phyloP scores from a whole-genome alignment of 2,888 invertebrate species.

The Zootermopsis nevadensis region DNA sequence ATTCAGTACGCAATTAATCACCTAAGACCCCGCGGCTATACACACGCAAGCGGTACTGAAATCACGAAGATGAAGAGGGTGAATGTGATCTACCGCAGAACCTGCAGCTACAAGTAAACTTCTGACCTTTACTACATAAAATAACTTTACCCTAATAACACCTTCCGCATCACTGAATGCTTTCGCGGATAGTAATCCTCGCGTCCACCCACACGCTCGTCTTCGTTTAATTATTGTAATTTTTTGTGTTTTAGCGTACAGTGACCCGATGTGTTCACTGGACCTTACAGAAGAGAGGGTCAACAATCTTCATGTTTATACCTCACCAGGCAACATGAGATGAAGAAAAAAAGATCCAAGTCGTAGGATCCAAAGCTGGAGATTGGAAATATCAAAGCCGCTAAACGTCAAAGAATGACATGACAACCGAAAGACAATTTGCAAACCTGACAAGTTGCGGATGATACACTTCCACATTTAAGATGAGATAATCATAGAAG shows the following conservation, averaged over 20 bases:
- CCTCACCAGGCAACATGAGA: conserved; percentile 19
- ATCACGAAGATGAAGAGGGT: neutral
- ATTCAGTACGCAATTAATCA: too few species aligned
- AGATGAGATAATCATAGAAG: too few species aligned
- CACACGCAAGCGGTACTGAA: neutral
- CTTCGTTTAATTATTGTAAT: neutral
- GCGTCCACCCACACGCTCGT: neutral
- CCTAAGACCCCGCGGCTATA: too few species aligned
- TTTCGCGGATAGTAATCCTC: neutral
- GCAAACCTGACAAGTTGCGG: neutral
- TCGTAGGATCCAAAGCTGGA: neutral
- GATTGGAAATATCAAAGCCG: neutral
- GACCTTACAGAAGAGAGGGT: neutral
- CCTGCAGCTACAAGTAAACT: neutral
- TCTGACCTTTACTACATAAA: conserved; percentile 4
- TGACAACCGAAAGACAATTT: neutral
- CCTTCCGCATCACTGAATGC: conserved; percentile 19
- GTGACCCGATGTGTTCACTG: conserved; percentile 1
- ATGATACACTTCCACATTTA: neutral
- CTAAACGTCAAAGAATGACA: neutral
- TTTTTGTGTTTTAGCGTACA: conserved; percentile 13
- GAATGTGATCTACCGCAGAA: neutral
- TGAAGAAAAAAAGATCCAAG: neutral
- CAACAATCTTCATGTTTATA: conserved; percentile 32
- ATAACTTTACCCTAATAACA: neutral